A percentile compares a stretch with the other conserved stretches of the same genome.
These are phyloP conservation scores for Terrapene triunguis DNA, from an alignment of 2,113 vertebrate species.

Conservation along the genomic window DNA sequence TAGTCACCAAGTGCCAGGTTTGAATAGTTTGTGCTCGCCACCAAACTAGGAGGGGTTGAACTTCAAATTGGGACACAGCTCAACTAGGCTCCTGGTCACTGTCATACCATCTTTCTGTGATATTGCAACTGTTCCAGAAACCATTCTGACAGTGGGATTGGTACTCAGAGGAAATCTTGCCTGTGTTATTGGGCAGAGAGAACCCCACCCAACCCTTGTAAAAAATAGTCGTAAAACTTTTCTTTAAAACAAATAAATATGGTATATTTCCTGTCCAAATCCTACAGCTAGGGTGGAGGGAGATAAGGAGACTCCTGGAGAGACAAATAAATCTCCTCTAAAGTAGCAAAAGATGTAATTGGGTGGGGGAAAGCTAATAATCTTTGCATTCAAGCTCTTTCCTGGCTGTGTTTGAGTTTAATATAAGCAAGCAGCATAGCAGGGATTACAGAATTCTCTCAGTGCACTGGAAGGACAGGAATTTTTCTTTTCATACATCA, in stretches of 20 bases:
- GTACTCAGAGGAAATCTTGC: background rate
- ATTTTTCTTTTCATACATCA: slow-evolving; percentile 60
- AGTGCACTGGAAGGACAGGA: slow-evolving; percentile 20
- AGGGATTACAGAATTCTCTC: slow-evolving; percentile 31
- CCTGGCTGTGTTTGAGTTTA: background rate
- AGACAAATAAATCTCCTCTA: background rate
- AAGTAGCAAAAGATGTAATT: background rate
- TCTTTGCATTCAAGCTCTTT: slow-evolving; percentile 13
- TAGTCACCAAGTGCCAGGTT: background rate
- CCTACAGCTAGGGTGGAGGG: background rate
- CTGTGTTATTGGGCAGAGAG: background rate
- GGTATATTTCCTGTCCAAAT: background rate
- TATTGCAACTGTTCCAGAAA: background rate
- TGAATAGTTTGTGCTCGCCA: background rate
- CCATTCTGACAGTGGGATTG: background rate
- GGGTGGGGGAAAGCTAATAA: background rate
- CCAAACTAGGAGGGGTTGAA: background rate
- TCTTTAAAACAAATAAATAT: background rate
- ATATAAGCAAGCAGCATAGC: slow-evolving; percentile 14
- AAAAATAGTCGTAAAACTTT: background rate
- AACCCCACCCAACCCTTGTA: background rate
- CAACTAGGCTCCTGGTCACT: background rate
- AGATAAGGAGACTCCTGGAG: background rate
- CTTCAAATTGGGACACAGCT: background rate
- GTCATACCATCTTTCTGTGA: background rate